These are phyloP conservation scores for Sebastiscus albofasciatus DNA, from an alignment of 2,797 vertebrate genomes.

Conservation along the genomic window DNA sequence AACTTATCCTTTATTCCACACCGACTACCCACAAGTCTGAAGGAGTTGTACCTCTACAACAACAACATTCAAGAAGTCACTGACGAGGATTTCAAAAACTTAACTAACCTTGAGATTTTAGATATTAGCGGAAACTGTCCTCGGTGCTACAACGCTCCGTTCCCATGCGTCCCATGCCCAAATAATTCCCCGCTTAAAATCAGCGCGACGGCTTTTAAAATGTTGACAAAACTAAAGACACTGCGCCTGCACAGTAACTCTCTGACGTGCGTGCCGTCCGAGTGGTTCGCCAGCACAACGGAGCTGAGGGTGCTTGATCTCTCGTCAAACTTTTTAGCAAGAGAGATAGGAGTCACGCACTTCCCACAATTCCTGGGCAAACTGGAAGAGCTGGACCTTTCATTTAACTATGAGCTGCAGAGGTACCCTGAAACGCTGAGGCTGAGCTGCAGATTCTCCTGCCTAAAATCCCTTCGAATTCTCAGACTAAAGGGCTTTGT, in stretches of 20 bases:
- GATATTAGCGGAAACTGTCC: conserved; percentile 97
- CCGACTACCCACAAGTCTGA: conserved; percentile 85
- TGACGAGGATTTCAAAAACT: conserved; percentile 84
- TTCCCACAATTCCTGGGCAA: conserved; percentile 86
- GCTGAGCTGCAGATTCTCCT: conserved; percentile 83
- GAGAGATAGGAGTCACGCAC: conserved; percentile 81
- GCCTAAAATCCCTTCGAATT: conserved; percentile 83
- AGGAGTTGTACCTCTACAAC: conserved; percentile 92
- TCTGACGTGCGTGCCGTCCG: conserved; percentile 76
- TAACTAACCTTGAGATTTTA: conserved; percentile 88
- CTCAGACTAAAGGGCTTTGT: conserved; percentile 90
- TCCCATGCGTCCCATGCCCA: conserved; percentile 89
- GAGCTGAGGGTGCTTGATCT: conserved; percentile 90
- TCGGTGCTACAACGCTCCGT: conserved; percentile 93
- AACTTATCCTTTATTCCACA: conserved; percentile 89
- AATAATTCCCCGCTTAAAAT: conserved; percentile 82
- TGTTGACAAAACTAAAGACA: conserved; percentile 83
- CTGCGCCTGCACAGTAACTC: conserved; percentile 93
- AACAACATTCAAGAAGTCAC: conserved; percentile 86
- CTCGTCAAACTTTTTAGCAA: conserved; percentile 91
- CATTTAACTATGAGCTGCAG: conserved; percentile 93
- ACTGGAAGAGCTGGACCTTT: conserved; percentile 90
- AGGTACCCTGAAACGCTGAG: conserved; percentile 84
- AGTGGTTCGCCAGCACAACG: conserved; percentile 85
- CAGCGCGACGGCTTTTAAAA: conserved; percentile 82